These are phyloP conservation scores for Eugnorisma glareosa DNA, from an alignment of 2,888 invertebrate species.

Conservation along the genomic window DNA sequence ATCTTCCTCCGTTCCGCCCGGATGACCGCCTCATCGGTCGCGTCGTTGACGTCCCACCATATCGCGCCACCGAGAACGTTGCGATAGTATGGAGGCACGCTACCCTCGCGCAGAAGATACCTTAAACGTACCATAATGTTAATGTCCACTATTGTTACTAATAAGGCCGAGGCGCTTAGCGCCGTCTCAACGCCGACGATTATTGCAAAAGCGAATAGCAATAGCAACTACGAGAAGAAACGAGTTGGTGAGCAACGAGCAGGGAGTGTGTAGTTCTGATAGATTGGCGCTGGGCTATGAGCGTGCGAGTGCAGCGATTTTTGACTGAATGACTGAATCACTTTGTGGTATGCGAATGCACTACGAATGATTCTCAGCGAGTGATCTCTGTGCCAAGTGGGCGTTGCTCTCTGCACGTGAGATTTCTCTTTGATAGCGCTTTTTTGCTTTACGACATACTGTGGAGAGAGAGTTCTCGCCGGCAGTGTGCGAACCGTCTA, in stretches of 20 bases:
- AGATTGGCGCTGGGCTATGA: not conserved
- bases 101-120: constrained; percentile 80
- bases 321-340: not conserved
- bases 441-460: not conserved
- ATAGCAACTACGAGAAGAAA: not conserved
- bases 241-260: not conserved
- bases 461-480: not conserved
- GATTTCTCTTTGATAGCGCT: not conserved
- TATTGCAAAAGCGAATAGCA: not conserved
- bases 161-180: not conserved
- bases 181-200: not conserved
- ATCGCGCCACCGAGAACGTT: constrained; percentile 86
- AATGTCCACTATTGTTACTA: not conserved
- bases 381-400: not conserved
- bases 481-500: not conserved
- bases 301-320: not conserved
- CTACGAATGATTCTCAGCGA: not conserved
- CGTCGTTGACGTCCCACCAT: constrained; percentile 85
- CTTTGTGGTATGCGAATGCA: not conserved
- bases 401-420: not conserved
- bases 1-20: constrained; percentile 76
- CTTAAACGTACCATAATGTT: constrained; percentile 40
- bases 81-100: constrained; percentile 85
- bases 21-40: constrained; percentile 77
- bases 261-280: not conserved